Evolutionary conservation across 1,140 invertebrate genomes (phyloP).

Genomic region (Drosophila bipectinata): DNA sequence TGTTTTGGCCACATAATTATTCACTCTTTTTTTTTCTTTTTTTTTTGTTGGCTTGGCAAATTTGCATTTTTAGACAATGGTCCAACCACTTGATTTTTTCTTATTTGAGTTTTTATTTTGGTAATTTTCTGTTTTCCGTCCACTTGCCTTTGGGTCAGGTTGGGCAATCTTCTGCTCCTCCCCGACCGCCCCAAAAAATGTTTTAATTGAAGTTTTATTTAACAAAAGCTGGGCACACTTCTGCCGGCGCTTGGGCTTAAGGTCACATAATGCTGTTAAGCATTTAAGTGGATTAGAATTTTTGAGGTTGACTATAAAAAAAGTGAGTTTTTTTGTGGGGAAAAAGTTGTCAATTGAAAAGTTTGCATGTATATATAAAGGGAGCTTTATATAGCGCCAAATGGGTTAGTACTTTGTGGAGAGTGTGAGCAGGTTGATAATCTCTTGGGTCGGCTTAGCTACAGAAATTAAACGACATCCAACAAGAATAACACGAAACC

Average conservation of each 20-base stretch:
- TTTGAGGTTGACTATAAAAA: constrained; percentile 57
- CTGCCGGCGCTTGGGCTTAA: constrained; percentile 29
- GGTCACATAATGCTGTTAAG: constrained; percentile 74
- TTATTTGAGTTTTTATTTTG: constrained; percentile 28
- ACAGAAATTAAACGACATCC: constrained; percentile 42
- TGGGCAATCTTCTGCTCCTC: constrained; percentile 58
- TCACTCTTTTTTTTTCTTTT: constrained; percentile 64
- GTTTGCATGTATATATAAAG: constrained; percentile 45
- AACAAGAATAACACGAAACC: constrained; percentile 1
- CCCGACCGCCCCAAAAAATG: constrained; percentile 46
- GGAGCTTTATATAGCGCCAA: constrained; percentile 15
- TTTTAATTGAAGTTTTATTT: constrained; percentile 81
- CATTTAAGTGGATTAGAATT: constrained; percentile 82
- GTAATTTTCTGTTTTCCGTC: constrained; percentile 18
- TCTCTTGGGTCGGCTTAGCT: constrained; percentile 61
- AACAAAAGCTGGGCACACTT: constrained; percentile 52
- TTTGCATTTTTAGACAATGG: constrained; percentile 80
- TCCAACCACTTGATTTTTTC: constrained; percentile 45
- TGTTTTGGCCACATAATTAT: constrained; percentile 66
- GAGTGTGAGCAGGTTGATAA: constrained; percentile 37
- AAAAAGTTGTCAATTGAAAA: constrained; percentile 78
- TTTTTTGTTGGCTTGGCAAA: constrained; percentile 48
- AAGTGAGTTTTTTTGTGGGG: constrained; percentile 34
- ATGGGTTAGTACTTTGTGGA: constrained; percentile 11
- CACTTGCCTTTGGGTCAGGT: constrained; percentile 51